Conservation (phyloP, 2,888 invertebrate genomes). For the Campoplex nolae region DNA sequence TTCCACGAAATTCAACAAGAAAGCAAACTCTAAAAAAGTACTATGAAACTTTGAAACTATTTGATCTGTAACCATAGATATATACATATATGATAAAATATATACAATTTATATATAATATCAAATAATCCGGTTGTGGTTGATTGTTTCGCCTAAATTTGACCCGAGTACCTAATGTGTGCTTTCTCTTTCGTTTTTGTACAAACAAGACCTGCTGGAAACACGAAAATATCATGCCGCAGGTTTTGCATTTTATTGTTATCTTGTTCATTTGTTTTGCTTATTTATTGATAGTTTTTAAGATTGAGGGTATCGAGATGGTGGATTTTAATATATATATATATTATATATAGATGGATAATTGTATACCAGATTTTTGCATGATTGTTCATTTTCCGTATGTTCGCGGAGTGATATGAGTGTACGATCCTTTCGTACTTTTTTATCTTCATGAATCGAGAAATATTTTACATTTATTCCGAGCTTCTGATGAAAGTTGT, state of each 20-base stretch:
- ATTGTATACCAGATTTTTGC: neutral
- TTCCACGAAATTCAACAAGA: neutral
- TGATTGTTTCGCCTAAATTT: slow-evolving; percentile 26
- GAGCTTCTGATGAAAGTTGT: neutral
- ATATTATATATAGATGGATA: too few species aligned
- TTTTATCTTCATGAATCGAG: neutral
- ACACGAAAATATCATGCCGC: neutral
- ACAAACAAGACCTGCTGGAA: slow-evolving; percentile 12
- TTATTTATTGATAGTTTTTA: slow-evolving; percentile 32
- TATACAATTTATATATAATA: neutral
- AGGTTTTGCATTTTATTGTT: slow-evolving; percentile 17
- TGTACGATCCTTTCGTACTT: neutral
- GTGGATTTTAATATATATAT: neutral
- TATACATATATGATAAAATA: neutral
- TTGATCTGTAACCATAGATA: neutral
- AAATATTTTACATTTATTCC: neutral
- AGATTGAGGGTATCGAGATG: neutral
- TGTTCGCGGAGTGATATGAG: slow-evolving; percentile 2
- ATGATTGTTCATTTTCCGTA: slow-evolving; percentile 31
- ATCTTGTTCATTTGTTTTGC: neutral
- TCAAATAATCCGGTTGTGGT: slow-evolving; percentile 28
- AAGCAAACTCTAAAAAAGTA: neutral
- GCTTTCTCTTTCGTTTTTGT: slow-evolving; percentile 47
- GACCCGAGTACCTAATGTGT: neutral
- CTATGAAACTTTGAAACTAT: neutral